Evolutionary conservation across 2,888 invertebrate genomes (phyloP).

Genomic region (Eupithecia dodoneata): DNA sequence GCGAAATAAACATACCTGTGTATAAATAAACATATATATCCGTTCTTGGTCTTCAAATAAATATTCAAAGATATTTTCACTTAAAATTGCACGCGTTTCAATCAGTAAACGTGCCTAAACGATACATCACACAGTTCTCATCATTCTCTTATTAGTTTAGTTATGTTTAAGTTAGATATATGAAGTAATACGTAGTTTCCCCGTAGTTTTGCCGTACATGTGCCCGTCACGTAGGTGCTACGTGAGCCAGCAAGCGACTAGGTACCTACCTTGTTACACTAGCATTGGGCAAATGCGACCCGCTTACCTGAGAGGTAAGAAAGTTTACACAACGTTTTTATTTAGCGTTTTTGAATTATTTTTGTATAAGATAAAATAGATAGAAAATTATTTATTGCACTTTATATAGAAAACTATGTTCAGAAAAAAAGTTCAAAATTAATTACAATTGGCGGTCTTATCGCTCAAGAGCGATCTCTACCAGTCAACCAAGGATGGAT

Average conservation of each 20-base stretch:
- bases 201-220: slow-evolving; percentile 25
- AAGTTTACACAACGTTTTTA: not conserved
- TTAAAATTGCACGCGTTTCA: not conserved
- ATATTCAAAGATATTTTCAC: not conserved
- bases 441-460: no score
- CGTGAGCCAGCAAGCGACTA: slow-evolving; percentile 36
- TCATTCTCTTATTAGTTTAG: not conserved
- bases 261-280: slow-evolving; percentile 29
- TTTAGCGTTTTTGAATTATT: not conserved
- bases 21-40: no score
- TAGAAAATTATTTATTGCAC: no score
- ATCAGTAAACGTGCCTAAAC: not conserved
- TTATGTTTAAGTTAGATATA: not conserved
- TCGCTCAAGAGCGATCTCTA: no score
- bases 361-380: not conserved
- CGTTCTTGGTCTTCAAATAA: no score
- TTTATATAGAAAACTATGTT: no score
- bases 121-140: not conserved
- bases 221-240: slow-evolving; percentile 41
- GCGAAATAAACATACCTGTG: no score
- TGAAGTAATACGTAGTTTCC: not conserved
- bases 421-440: no score
- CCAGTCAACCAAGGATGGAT: no score
- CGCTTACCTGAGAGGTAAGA: slow-evolving; percentile 26
- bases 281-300: slow-evolving; percentile 30